These are phyloP conservation scores for Eupithecia pulchellata DNA, from an alignment of 2,888 invertebrate genomes.

Conservation along the genomic window DNA sequence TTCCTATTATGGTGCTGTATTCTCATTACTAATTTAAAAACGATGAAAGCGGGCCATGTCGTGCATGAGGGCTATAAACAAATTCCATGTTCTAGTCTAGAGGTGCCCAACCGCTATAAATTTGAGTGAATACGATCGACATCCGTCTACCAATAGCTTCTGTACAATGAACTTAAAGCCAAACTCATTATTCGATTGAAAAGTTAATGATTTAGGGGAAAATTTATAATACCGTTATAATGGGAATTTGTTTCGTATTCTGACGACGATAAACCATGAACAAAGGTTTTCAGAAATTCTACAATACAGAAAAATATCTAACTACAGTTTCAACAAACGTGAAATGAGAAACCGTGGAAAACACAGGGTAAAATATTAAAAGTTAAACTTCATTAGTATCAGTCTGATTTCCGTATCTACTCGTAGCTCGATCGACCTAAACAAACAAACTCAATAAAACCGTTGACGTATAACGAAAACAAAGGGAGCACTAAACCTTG, in stretches of 20 bases:
- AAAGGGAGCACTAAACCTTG: background rate
- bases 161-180: background rate
- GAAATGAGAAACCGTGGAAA: background rate
- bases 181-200: background rate
- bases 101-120: background rate
- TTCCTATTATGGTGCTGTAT: background rate
- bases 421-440: background rate
- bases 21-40: background rate
- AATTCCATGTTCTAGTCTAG: background rate
- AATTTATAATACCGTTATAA: background rate
- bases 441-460: background rate
- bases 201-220: background rate
- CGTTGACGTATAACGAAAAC: background rate
- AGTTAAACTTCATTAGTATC: background rate
- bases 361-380: background rate
- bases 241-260: background rate
- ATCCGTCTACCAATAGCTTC: background rate
- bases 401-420: background rate
- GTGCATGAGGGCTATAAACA: background rate
- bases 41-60: background rate
- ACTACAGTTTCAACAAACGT: background rate
- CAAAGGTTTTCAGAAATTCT: background rate
- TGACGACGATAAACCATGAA: background rate
- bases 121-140: background rate
- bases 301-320: background rate